Evolutionary conservation across 2,113 vertebrate genomes (phyloP).

Genomic region (Motacilla alba): DNA sequence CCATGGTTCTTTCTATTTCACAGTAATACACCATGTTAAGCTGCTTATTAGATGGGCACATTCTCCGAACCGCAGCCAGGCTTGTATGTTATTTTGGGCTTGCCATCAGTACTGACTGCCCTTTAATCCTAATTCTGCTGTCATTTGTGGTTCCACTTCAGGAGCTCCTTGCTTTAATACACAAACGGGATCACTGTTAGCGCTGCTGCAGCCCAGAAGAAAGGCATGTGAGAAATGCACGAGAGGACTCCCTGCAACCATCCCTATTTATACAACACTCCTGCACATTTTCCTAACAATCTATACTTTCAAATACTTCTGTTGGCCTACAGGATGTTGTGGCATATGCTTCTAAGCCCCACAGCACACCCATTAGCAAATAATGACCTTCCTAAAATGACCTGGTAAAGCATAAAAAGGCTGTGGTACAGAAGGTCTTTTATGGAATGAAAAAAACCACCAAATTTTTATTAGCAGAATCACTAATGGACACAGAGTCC

Average conservation of each 20-base stretch:
- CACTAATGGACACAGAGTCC: background rate
- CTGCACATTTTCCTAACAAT: background rate
- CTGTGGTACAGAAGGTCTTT: background rate
- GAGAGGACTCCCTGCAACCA: background rate
- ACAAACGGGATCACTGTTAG: background rate
- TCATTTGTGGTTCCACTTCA: background rate
- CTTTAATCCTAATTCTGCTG: slow-evolving; percentile 35
- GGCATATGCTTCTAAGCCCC: background rate
- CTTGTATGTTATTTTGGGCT: background rate
- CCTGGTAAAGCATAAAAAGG: background rate
- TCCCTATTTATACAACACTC: background rate
- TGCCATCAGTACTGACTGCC: background rate
- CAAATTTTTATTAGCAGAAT: background rate
- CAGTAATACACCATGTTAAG: slow-evolving; percentile 15
- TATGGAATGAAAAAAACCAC: background rate
- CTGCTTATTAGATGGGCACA: slow-evolving; percentile 40
- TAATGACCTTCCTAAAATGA: background rate
- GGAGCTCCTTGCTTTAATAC: background rate
- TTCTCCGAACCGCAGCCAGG: background rate
- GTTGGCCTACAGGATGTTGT: background rate
- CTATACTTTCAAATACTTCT: background rate
- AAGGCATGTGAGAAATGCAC: background rate
- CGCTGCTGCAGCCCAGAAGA: background rate
- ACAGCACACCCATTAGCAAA: background rate
- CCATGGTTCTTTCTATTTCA: slow-evolving; percentile 30